phyloP scores from a whole-genome alignment of 2,888 invertebrate genomes.

The Lamproptera curius region DNA sequence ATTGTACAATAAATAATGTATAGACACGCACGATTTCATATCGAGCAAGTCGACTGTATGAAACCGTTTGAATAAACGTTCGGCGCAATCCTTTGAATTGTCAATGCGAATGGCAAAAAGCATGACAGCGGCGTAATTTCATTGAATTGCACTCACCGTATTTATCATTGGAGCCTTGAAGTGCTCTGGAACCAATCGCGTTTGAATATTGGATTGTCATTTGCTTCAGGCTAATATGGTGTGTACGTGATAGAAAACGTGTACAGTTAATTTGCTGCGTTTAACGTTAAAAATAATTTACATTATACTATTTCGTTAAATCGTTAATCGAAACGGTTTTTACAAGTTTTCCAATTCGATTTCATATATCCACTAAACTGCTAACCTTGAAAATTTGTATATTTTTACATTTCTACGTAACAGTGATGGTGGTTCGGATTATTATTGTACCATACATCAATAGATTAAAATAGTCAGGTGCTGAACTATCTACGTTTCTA shows the following conservation, averaged over 20 bases:
- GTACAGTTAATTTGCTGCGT: neutral
- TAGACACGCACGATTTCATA: neutral
- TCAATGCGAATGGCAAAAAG: slow-evolving; percentile 13
- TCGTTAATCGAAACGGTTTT: too few species aligned
- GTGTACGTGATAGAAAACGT: slow-evolving; percentile 15
- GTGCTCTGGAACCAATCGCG: slow-evolving; percentile 56
- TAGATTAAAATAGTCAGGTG: too few species aligned
- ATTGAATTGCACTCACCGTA: slow-evolving; percentile 43
- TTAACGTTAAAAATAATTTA: too few species aligned
- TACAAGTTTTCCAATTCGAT: too few species aligned
- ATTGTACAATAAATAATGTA: too few species aligned
- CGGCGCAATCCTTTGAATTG: slow-evolving; percentile 18
- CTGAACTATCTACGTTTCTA: neutral
- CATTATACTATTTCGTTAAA: too few species aligned
- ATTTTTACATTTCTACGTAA: too few species aligned
- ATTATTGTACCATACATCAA: too few species aligned
- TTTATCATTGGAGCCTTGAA: slow-evolving; percentile 63
- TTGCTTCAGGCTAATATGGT: slow-evolving; percentile 34
- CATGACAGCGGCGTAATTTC: slow-evolving; percentile 24
- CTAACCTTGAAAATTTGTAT: too few species aligned
- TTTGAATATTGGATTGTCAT: slow-evolving; percentile 48
- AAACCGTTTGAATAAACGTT: neutral
- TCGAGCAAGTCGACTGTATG: neutral
- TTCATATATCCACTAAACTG: too few species aligned
- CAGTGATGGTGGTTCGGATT: too few species aligned